Evolutionary conservation across 2,113 vertebrate genomes (phyloP).

Genomic region (Recurvirostra avosetta): DNA sequence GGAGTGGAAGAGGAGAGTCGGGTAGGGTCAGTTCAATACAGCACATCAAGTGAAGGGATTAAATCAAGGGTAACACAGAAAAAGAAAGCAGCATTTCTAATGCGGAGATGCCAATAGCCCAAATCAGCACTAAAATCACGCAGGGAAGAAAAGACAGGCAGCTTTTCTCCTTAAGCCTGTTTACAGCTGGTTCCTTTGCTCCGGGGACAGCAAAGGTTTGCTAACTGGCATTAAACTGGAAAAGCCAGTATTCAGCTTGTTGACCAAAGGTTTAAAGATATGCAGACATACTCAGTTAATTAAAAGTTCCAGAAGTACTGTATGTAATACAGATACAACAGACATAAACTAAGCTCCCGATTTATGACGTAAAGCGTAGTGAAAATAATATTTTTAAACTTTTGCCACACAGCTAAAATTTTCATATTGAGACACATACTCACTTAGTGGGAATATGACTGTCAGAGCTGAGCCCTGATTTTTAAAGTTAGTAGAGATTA

Average conservation of each 20-base stretch:
- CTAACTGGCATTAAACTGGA: not conserved
- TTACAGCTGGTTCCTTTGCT: not conserved
- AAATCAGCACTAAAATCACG: not conserved
- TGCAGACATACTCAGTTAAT: not conserved
- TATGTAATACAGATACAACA: not conserved
- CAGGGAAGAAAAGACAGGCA: not conserved
- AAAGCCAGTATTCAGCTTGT: not conserved
- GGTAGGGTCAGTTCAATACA: too few species aligned
- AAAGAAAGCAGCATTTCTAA: not conserved
- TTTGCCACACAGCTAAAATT: not conserved
- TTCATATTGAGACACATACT: not conserved
- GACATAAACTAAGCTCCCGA: not conserved
- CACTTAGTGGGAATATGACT: not conserved
- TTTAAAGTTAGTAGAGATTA: not conserved
- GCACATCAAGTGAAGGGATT: not conserved
- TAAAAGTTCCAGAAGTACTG: not conserved
- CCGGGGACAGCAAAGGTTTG: not conserved
- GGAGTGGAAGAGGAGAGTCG: rapidly evolving
- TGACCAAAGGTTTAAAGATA: not conserved
- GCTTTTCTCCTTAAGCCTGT: not conserved
- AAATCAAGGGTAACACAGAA: not conserved
- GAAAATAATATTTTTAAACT: not conserved
- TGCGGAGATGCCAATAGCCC: not conserved
- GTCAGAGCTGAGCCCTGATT: not conserved
- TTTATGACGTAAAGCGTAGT: not conserved